phyloP scores from a whole-genome alignment of 1,140 invertebrate species.

The Heliconius eleuchia region DNA sequence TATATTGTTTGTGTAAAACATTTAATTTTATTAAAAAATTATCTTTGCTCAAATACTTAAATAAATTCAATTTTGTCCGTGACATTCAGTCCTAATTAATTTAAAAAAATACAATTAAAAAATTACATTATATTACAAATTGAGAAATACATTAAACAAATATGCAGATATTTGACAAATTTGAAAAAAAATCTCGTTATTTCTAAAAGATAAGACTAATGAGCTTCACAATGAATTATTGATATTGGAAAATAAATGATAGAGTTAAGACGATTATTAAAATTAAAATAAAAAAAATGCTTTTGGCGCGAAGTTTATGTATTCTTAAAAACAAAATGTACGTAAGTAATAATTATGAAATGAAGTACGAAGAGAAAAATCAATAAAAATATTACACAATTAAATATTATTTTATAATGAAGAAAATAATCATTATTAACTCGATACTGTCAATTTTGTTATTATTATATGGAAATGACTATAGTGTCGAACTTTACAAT shows the following conservation, averaged over 20 bases:
- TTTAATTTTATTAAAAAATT: neutral
- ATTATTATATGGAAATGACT: neutral
- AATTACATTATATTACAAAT: too few relatives aligned
- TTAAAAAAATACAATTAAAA: neutral
- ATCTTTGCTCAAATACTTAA: neutral
- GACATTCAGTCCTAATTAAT: neutral
- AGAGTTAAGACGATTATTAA: neutral
- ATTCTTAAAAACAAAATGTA: neutral
- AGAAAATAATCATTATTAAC: neutral
- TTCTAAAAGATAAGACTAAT: constrained; percentile 2
- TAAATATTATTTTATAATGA: neutral
- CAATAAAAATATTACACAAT: neutral
- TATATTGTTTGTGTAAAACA: too few relatives aligned
- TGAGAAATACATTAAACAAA: too few relatives aligned
- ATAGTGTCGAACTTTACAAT: neutral
- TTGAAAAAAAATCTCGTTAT: neutral
- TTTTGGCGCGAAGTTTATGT: neutral
- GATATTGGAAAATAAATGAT: neutral
- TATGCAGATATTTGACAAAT: too few relatives aligned
- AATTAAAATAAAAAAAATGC: neutral
- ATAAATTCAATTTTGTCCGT: neutral
- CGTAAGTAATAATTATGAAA: neutral
- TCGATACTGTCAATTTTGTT: neutral
- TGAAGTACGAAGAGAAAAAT: neutral
- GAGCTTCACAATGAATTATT: neutral